phyloP scores from a whole-genome alignment of 2,113 vertebrate species.

The Oryzias javanicus region DNA sequence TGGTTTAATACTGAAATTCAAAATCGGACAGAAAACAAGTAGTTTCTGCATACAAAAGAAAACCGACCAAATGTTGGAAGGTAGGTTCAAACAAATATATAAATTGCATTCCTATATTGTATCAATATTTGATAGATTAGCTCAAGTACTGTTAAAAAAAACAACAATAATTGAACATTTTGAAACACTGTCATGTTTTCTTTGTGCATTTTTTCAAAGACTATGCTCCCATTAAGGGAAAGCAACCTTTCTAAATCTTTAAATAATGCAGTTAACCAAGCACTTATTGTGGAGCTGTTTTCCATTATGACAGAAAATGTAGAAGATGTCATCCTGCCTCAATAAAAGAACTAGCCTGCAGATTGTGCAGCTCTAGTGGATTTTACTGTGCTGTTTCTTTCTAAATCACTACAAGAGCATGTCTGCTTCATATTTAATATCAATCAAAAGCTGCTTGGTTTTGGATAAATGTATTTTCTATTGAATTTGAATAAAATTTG shows the following conservation, averaged over 20 bases:
- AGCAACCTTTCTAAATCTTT: slow-evolving; percentile 6
- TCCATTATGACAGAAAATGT: slow-evolving; percentile 5
- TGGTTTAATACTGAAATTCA: too few relatives aligned
- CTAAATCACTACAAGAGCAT: slow-evolving; percentile 4
- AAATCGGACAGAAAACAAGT: too few relatives aligned
- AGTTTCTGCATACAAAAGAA: too few relatives aligned
- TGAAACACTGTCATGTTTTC: slow-evolving; percentile 1
- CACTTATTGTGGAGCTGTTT: slow-evolving; percentile 6
- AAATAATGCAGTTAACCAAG: slow-evolving; percentile 17
- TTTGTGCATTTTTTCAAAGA: slow-evolving; percentile 1
- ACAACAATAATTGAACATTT: slow-evolving; percentile 1
- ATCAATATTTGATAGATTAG: background rate
- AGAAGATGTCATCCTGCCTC: slow-evolving; percentile 1
- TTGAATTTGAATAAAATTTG: background rate
- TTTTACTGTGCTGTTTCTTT: slow-evolving; percentile 10
- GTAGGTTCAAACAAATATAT: too few relatives aligned
- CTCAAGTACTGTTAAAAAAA: background rate
- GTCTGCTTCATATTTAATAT: slow-evolving; percentile 12
- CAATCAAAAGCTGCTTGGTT: background rate
- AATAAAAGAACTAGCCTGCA: background rate
- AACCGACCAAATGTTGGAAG: too few relatives aligned
- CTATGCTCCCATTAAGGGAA: slow-evolving; percentile 1
- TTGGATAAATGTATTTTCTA: background rate
- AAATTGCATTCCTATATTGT: too few relatives aligned
- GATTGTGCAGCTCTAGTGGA: background rate